These are phyloP conservation scores for Cavia aperea DNA, from an alignment of 2,113 vertebrate species.

Conservation along the genomic window DNA sequence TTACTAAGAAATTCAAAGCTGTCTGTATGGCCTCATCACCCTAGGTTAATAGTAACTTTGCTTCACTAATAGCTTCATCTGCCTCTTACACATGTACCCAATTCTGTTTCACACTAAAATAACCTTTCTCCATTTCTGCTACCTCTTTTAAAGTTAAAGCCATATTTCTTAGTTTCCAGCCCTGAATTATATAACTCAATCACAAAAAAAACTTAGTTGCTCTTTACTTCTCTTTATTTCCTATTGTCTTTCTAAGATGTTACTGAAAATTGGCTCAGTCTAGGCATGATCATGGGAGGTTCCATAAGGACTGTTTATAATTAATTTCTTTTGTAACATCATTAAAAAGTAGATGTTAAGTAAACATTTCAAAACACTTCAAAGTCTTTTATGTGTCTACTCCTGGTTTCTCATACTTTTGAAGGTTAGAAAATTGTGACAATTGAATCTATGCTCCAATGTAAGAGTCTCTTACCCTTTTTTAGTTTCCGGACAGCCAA, in stretches of 20 bases:
- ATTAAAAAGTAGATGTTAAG: not conserved
- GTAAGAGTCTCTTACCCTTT: constrained; percentile 84
- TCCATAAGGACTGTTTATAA: not conserved
- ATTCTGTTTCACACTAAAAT: not conserved
- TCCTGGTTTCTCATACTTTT: constrained; percentile 28
- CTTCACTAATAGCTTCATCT: not conserved
- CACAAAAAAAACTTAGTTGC: not conserved
- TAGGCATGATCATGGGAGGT: not conserved
- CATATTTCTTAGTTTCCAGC: constrained; percentile 3
- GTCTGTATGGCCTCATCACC: not conserved
- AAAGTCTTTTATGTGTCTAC: not conserved
- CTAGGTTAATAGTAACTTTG: not conserved
- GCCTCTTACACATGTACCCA: not conserved
- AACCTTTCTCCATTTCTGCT: not conserved
- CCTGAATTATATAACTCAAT: constrained; percentile 6
- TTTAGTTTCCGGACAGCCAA: constrained; percentile 97
- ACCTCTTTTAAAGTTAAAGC: not conserved
- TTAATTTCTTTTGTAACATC: not conserved
- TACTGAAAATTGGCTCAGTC: not conserved
- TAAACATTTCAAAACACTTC: constrained; percentile 18
- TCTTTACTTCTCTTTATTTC: constrained; percentile 32
- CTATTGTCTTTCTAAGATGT: not conserved
- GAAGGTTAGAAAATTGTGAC: constrained; percentile 33
- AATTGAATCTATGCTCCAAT: constrained; percentile 24
- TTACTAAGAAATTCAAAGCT: not conserved